Base-by-base conservation (phyloP, 2,888 invertebrate genomes). In the Ischnura elegans region DNA sequence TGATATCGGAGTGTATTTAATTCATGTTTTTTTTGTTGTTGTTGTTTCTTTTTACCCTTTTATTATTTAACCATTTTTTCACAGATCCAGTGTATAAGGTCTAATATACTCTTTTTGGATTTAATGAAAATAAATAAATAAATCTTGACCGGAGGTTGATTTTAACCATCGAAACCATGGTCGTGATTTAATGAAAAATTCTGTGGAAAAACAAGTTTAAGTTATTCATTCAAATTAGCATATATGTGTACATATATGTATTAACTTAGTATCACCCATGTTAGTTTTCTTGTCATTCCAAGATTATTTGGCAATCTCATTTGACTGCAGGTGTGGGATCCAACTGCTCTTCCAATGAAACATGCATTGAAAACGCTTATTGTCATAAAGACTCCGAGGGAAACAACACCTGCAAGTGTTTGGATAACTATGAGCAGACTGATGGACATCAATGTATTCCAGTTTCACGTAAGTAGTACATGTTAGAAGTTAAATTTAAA, bases 361-460 rank as follows among this genome's bases (percentile, higher is more conserved):
- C 61, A 2, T 90, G 90, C 43, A 66, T 90, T n/a, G 61, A 90
- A 25, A 90, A 90, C 66, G 90, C 90, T 13, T 90, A 61, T 43
- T 90, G 90, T 45, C 4, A 90, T 13, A 61, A 0, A 43, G 45
- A 46, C 13, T 10, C 29, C 25, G 19, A 86, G 10, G n/a, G 47
- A 4, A 61, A 55, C 8, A 43, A n/a, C 45, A 90, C 61, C n/a
- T 90, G 90, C 43, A 8, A 61, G 90, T 90, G 90, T 36, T 21
- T 61, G n/a, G 25, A 42, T 43, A 66, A 90, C 29, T 90, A 43
- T 6, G 43, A 25, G 36, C 19, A 61, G n/a, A 25, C 90, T 66
- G n/a, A 42, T 2, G 43, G 61, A 8, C 45, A 90, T n/a, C 10
- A 90, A 43, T 90, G 90, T 43, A 13, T 6, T 42, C 90, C 66